Evolutionary conservation across 2,888 invertebrate genomes (phyloP), one percentile per base, ranked within the genome.

Genomic region (Aproaerema taeniolella): DNA sequence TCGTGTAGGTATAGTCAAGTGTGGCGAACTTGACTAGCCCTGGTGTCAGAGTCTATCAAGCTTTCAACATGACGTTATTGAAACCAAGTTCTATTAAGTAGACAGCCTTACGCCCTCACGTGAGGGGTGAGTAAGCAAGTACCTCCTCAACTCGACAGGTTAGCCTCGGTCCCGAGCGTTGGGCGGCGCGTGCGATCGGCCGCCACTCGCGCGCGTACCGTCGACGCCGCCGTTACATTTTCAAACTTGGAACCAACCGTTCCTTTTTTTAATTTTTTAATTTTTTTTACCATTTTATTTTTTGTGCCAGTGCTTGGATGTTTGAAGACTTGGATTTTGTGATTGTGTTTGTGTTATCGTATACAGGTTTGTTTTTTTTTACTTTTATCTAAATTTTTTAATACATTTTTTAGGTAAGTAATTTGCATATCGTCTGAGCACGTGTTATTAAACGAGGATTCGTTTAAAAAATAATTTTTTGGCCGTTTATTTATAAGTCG

Each of bases 171-270:
- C 49, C 41, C 47, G 55, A 12, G 25, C 25, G 63, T 61, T 57
- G 61, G 59, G 60, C 65, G 62, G 55, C 70, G 74, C 78, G 74
- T 71, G 77, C 69, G 74, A 77, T 70, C 63, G 63, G 69, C 55
- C 70, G 77, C 70, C 85, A 85, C 72, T 83, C 83, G 82, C 73
- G 83, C 80, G 83, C 79, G 78, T 71, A 73, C 82, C 71, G 75
- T 72, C 72, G 72, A 67, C 70, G 66, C 59, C 67, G 70, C 71
- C 79, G 79, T 75, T 66, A 75, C 65, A 67, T 65, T 58, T 69
- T 64, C 55, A 61, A 67, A 67, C 57, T 47, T 66, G 62, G 68
- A 65, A 67, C 75, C 66, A 66, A 64, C 64, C 69, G 74, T 61
- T 39, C 35, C 66, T 56, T 66, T 60, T 65, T 67, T 56, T 50